Evolutionary conservation across 2,888 invertebrate species (phyloP).

Genomic region (Geotrupes spiniger): DNA sequence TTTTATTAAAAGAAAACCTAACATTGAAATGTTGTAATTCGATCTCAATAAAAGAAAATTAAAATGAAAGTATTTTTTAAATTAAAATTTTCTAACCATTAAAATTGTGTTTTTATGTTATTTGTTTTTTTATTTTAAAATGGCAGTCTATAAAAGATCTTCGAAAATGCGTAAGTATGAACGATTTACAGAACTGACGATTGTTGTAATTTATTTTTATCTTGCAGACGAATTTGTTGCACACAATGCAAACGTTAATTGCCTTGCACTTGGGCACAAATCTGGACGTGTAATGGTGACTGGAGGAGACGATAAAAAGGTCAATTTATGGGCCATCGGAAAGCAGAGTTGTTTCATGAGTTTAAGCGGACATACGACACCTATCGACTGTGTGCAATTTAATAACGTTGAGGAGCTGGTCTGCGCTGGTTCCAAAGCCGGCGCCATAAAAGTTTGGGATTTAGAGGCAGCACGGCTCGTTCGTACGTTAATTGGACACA

Average conservation of each 20-base stretch:
- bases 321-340: constrained; percentile 95
- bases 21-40: too few relatives aligned
- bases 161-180: constrained; percentile 77
- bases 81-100: constrained; percentile 38
- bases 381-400: constrained; percentile 93
- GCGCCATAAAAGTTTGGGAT: constrained; percentile 94
- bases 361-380: constrained; percentile 88
- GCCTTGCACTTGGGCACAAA: constrained; percentile 85
- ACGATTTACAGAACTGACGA: constrained; percentile 4
- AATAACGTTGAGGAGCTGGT: constrained; percentile 93
- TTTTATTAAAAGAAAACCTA: too few relatives aligned
- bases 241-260: constrained; percentile 84
- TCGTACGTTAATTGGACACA: constrained; percentile 87
- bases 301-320: constrained; percentile 96
- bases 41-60: constrained; percentile 8
- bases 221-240: constrained; percentile 82
- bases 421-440: constrained; percentile 91
- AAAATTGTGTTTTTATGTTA: constrained; percentile 18
- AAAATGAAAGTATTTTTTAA: constrained; percentile 40
- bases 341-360: constrained; percentile 95
- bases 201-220: constrained; percentile 27
- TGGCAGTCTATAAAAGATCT: constrained; percentile 61
- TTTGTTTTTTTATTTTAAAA: constrained; percentile 28
- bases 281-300: constrained; percentile 89
- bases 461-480: constrained; percentile 90